Evolutionary conservation across 1,140 invertebrate species (phyloP).

Genomic region (Drosophila aff.): DNA sequence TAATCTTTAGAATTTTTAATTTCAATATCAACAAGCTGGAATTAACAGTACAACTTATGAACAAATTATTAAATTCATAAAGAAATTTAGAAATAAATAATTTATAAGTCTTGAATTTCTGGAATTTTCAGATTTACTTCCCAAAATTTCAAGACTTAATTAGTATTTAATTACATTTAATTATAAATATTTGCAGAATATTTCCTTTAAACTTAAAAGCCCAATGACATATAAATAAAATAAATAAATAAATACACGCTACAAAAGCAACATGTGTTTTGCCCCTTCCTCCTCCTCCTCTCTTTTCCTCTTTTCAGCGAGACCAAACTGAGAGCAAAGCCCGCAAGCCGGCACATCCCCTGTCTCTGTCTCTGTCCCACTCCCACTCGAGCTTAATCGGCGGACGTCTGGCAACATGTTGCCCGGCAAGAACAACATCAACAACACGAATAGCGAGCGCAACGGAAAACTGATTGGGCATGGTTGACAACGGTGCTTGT

Average conservation of each 20-base stretch:
- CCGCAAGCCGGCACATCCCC: slow-evolving; percentile 4
- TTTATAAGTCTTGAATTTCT: no score
- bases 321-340: slow-evolving; percentile 8
- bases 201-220: not conserved
- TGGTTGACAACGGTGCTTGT: slow-evolving; percentile 11
- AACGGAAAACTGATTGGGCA: slow-evolving; percentile 13
- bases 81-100: no score
- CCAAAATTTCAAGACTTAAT: not conserved
- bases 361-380: slow-evolving; percentile 1
- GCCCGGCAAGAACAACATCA: slow-evolving; percentile 13
- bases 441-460: not conserved
- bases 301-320: not conserved
- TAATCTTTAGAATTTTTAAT: no score
- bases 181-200: not conserved
- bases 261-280: slow-evolving; percentile 44
- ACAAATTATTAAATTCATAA: no score
- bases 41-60: no score
- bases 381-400: not conserved
- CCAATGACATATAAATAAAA: no score
- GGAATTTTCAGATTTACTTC: not conserved
- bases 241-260: slow-evolving; percentile 9
- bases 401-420: slow-evolving; percentile 17
- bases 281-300: not conserved
- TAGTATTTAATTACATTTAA: not conserved
- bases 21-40: no score